Evolutionary conservation across 2,113 vertebrate species (phyloP).

Genomic region (Petrocephalus microphthalmus): DNA sequence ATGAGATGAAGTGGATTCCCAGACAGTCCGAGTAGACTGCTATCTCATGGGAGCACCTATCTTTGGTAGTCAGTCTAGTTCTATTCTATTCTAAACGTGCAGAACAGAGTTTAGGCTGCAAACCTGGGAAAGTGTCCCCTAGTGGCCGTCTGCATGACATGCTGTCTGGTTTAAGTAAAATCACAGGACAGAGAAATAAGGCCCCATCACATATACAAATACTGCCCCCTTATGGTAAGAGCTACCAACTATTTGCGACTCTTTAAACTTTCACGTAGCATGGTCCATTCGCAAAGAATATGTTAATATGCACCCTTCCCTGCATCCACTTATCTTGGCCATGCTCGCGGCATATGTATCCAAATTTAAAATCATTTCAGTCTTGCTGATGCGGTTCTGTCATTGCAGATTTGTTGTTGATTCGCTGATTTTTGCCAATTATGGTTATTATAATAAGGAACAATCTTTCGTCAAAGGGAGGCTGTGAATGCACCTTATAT

Average conservation of each 20-base stretch:
- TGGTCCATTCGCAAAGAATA: background rate
- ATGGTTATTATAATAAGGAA: background rate
- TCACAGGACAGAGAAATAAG: background rate
- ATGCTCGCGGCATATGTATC: background rate
- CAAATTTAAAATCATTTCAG: background rate
- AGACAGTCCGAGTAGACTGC: background rate
- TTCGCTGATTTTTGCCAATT: background rate
- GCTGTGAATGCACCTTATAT: background rate
- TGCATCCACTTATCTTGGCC: background rate
- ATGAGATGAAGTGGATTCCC: background rate
- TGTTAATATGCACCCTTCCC: background rate
- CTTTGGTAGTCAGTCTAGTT: background rate
- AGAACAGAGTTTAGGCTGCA: background rate
- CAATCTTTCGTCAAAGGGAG: background rate
- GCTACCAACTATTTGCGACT: background rate
- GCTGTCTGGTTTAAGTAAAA: background rate
- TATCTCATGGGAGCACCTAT: background rate
- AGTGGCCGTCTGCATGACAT: background rate
- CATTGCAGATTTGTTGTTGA: background rate
- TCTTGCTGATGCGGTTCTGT: background rate
- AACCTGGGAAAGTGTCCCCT: background rate
- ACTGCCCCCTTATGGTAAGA: background rate
- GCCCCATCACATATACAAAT: background rate
- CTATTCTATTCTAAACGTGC: background rate
- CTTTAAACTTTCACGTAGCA: background rate